Conservation (phyloP, 2,888 invertebrate genomes). For the Drosophila merina region DNA sequence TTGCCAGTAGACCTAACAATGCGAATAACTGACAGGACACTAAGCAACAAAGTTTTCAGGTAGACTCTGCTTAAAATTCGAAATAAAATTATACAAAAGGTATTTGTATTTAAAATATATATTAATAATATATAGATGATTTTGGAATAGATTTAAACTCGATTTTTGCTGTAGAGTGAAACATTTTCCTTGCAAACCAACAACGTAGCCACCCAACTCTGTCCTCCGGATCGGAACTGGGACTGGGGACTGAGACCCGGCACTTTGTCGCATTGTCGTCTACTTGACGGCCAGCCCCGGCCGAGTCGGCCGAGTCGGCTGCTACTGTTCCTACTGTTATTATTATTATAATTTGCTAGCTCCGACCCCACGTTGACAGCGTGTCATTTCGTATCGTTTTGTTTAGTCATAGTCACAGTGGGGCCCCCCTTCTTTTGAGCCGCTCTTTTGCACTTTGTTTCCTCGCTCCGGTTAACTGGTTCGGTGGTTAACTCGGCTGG, state of each 20-base stretch:
- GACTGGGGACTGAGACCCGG: conserved; percentile 46
- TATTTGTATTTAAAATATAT: too few species aligned
- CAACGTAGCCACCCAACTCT: background rate
- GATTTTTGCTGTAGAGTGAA: conserved; percentile 11
- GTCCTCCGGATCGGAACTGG: conserved; percentile 23
- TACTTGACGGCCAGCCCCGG: conserved; percentile 18
- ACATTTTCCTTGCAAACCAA: conserved; percentile 4
- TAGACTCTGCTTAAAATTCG: too few species aligned
- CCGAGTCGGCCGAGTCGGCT: conserved; percentile 44
- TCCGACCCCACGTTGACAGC: conserved; percentile 71
- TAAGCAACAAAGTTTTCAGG: background rate
- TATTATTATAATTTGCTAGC: conserved; percentile 74
- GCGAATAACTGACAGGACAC: conserved; percentile 53
- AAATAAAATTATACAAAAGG: too few species aligned
- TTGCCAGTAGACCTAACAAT: conserved; percentile 57
- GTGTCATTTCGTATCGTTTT: conserved; percentile 75
- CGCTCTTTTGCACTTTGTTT: conserved; percentile 17
- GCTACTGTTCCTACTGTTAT: conserved; percentile 70
- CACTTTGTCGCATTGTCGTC: conserved; percentile 80
- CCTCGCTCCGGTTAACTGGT: conserved; percentile 44
- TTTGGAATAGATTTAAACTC: too few species aligned
- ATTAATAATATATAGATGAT: too few species aligned
- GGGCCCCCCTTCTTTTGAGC: conserved; percentile 16
- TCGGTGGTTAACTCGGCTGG: background rate
- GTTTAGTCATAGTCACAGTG: conserved; percentile 72